Conservation (phyloP, 1,140 invertebrate genomes). For the Dufourea novaeangliae region DNA sequence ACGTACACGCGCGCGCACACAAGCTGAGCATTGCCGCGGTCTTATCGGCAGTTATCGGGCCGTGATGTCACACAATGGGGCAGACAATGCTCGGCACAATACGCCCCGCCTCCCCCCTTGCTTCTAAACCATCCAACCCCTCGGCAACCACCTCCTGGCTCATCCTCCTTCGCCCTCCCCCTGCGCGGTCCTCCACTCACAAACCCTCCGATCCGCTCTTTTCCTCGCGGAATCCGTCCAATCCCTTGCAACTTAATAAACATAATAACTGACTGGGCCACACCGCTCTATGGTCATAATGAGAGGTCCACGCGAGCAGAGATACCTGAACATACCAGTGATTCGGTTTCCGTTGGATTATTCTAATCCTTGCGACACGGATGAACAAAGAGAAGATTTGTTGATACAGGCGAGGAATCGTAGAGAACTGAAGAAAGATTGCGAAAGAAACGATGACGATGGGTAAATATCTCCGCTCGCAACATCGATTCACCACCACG, state of each 20-base stretch:
- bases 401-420: not conserved
- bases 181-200: not conserved
- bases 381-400: not conserved
- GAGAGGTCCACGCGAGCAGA: slow-evolving; percentile 73
- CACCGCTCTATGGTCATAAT: slow-evolving; percentile 76
- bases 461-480: slow-evolving; percentile 69
- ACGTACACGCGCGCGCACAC: slow-evolving; percentile 60
- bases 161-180: slow-evolving; percentile 16
- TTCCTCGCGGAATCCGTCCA: slow-evolving; percentile 53
- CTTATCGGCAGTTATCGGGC: slow-evolving; percentile 82
- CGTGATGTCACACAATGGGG: slow-evolving; percentile 82
- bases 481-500: slow-evolving; percentile 73
- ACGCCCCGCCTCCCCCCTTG: slow-evolving; percentile 78
- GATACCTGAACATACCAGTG: slow-evolving; percentile 74
- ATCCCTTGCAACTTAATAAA: slow-evolving; percentile 81
- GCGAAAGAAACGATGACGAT: slow-evolving; percentile 8
- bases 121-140: slow-evolving; percentile 70
- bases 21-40: slow-evolving; percentile 74
- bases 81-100: slow-evolving; percentile 81
- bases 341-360: slow-evolving; percentile 42
- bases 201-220: slow-evolving; percentile 34
- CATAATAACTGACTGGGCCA: slow-evolving; percentile 80
- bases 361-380: not conserved
- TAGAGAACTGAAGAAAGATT: not conserved
- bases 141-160: slow-evolving; percentile 42